Evolutionary conservation across 2,888 invertebrate genomes (phyloP), one percentile per base, ranked within the genome.

Genomic region (Xestia xanthographa): DNA sequence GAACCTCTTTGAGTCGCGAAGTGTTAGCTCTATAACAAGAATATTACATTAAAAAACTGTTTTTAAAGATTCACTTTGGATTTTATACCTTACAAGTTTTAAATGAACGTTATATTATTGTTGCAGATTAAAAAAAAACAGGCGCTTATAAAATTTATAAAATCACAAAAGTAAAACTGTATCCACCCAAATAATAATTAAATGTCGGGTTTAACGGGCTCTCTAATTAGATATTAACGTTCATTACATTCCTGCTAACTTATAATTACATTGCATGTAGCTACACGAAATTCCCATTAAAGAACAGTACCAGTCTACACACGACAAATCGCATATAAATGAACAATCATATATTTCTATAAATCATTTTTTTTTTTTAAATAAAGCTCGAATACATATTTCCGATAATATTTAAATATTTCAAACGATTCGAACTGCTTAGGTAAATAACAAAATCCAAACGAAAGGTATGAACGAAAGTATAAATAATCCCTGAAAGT

Each of bases 271-370:
- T 73, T 60, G 48, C 58, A 84, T 70, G 68, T 69, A 53, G 62
- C 20, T 63, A 84, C 85, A 84, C 67, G 60, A 48, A 72, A 75
- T 45, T 22, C 67, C 63, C 83, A 71, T 84, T 71, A 75, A 56
- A 67, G 45, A 63, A 41, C 58, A 22, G 34, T 50, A 66, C 62
- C 12, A 79, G 56, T 43, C 65, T 20, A 50, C 29, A 65, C 60
- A 73, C 62, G 56, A 60, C 53, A 17, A 68, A 66, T 66, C 66
- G 72, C 72, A 80, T 29, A 26, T 43, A 48, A 29, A 72, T 22
- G 67, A 53, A 70, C n/a, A 29, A 50, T 38, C 29, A 29, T 66
- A 26, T 66, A 45, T 17, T 38, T 63, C 26, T 48, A 65, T 58
- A 17, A 56, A 62, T 2, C 43, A 60, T n/a, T 29, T 26, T 71